Evolutionary conservation across 1,140 invertebrate species (phyloP).

Genomic region (Drusus annulatus): DNA sequence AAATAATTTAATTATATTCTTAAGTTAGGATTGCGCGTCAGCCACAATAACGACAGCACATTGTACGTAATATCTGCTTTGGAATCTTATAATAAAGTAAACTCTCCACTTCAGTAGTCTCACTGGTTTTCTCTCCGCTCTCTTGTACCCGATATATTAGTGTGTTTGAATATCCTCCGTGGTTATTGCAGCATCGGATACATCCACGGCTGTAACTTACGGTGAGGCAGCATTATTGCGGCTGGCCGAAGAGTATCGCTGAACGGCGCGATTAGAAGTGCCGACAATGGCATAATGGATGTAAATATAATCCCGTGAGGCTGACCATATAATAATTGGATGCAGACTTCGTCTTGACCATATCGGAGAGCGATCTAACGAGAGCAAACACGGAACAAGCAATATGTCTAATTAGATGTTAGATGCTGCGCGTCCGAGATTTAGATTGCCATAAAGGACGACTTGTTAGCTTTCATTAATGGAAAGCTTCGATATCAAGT

Average conservation of each 20-base stretch:
- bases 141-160: too few relatives aligned
- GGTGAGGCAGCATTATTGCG: slow-evolving; percentile 30
- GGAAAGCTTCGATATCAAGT: neutral
- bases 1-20: too few relatives aligned
- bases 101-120: too few relatives aligned
- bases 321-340: slow-evolving; percentile 36
- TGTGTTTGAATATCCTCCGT: too few relatives aligned
- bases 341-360: slow-evolving; percentile 15
- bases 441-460: neutral
- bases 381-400: slow-evolving; percentile 18
- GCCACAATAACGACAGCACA: too few relatives aligned
- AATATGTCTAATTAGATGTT: slow-evolving; percentile 30
- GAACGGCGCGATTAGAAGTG: slow-evolving; percentile 39
- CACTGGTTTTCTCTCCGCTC: too few relatives aligned
- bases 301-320: slow-evolving; percentile 35
- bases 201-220: neutral
- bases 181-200: too few relatives aligned
- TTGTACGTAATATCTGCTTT: too few relatives aligned
- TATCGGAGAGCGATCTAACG: slow-evolving; percentile 13
- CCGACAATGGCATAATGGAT: slow-evolving; percentile 44
- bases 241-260: neutral
- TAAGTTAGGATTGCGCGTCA: too few relatives aligned
- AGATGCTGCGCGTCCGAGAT: neutral
- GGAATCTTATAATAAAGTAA: too few relatives aligned
- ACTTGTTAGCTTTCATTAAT: neutral